Percentiles rank a stretch among this genome's conserved stretches.
Evolutionary conservation across 92 coral and sea anemone species (phyloP).

Genomic region (Epizoanthus ramosus): DNA sequence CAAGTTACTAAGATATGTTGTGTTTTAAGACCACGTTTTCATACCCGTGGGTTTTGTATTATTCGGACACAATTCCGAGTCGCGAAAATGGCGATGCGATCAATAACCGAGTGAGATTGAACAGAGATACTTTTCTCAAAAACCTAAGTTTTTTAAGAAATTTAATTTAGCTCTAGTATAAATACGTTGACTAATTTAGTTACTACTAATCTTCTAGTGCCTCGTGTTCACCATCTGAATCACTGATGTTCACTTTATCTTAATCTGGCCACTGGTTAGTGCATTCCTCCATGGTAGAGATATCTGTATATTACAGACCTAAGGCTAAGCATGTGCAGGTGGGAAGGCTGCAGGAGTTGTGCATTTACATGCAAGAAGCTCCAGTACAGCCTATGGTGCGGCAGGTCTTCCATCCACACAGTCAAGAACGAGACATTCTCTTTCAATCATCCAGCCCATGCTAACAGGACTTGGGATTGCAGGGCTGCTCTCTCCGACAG

Average conservation of each 20-base stretch:
- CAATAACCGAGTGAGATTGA: too few species aligned
- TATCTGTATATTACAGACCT: slow-evolving; percentile 57
- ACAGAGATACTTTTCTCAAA: too few species aligned
- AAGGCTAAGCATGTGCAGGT: slow-evolving; percentile 48
- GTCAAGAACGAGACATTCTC: slow-evolving; percentile 31
- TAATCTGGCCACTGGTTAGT: slow-evolving; percentile 40
- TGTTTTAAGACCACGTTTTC: too few species aligned
- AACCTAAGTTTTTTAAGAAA: too few species aligned
- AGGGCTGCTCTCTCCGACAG: slow-evolving; percentile 39
- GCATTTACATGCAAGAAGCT: slow-evolving; percentile 57
- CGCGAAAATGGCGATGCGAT: too few species aligned
- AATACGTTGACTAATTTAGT: too few species aligned
- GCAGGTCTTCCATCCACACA: slow-evolving; percentile 59
- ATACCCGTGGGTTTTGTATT: too few species aligned
- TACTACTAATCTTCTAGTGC: slow-evolving; percentile 16
- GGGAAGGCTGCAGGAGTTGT: slow-evolving; percentile 49
- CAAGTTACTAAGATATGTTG: too few species aligned
- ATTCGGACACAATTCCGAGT: too few species aligned
- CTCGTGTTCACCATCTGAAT: slow-evolving; percentile 14
- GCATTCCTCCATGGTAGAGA: slow-evolving; percentile 48
- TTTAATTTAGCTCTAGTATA: too few species aligned
- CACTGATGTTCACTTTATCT: slow-evolving; percentile 5
- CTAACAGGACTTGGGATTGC: slow-evolving; percentile 51
- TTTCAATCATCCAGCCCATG: slow-evolving; percentile 47
- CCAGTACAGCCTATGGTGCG: slow-evolving; percentile 62